Evolutionary conservation across 1,140 invertebrate genomes (phyloP).

Genomic region (Drosophila nikananu): DNA sequence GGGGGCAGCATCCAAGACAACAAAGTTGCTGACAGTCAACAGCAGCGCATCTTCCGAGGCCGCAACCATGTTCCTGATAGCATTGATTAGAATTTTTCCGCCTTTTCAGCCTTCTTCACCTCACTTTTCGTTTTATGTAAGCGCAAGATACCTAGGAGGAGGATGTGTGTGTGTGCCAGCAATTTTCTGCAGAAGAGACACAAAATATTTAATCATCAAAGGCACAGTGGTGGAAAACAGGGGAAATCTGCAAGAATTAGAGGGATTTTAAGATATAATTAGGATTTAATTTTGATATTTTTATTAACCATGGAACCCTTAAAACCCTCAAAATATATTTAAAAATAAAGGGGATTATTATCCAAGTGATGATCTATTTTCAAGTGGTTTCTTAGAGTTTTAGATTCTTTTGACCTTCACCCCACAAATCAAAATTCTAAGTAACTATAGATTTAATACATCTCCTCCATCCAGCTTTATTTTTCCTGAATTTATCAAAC

Average conservation of each 20-base stretch:
- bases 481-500: too few relatives aligned
- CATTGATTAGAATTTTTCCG: slow-evolving; percentile 68
- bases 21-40: slow-evolving; percentile 36
- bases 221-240: slow-evolving; percentile 32
- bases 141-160: slow-evolving; percentile 11
- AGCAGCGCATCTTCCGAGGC: slow-evolving; percentile 1
- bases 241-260: neutral
- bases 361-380: too few relatives aligned
- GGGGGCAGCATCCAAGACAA: slow-evolving; percentile 46
- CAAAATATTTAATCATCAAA: slow-evolving; percentile 60
- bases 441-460: too few relatives aligned
- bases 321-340: too few relatives aligned
- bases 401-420: too few relatives aligned
- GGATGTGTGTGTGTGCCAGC: slow-evolving; percentile 10
- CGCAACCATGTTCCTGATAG: slow-evolving; percentile 46
- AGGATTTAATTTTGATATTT: too few relatives aligned
- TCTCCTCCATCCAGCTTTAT: too few relatives aligned
- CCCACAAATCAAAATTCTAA: too few relatives aligned
- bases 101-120: slow-evolving; percentile 36
- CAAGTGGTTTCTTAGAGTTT: too few relatives aligned
- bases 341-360: too few relatives aligned
- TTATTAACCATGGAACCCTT: too few relatives aligned
- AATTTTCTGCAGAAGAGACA: slow-evolving; percentile 59
- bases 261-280: neutral
- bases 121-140: slow-evolving; percentile 48